Conservation (phyloP, 2,113 vertebrate genomes). For the Papio anubis region DNA sequence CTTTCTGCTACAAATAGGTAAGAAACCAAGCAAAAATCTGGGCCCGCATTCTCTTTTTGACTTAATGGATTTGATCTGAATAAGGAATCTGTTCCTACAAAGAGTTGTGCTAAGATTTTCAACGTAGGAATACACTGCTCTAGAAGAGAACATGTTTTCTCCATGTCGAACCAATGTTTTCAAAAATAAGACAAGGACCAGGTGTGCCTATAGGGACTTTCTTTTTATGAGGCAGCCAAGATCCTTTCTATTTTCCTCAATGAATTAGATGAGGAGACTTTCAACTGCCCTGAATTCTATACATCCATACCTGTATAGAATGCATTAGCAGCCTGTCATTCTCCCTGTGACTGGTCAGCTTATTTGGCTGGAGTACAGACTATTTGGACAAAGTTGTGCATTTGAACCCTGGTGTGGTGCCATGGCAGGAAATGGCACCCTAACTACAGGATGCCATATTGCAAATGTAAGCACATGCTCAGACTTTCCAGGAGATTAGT, state of each 20-base stretch:
- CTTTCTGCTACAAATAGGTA: background rate
- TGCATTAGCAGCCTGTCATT: background rate
- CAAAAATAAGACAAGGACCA: background rate
- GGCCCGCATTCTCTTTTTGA: background rate
- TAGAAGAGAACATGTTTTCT: background rate
- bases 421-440: slow-evolving; percentile 14
- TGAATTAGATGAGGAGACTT: slow-evolving; percentile 5
- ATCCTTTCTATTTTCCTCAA: background rate
- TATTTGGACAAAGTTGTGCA: background rate
- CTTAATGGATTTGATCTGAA: background rate
- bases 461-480: background rate
- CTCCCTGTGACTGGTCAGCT: background rate
- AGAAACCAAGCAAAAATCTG: background rate
- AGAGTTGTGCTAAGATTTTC: background rate
- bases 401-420: background rate
- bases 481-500: slow-evolving; percentile 1
- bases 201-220: background rate
- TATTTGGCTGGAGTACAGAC: slow-evolving; percentile 43
- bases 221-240: background rate
- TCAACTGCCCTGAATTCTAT: background rate
- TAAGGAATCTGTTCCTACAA: background rate
- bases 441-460: background rate
- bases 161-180: background rate
- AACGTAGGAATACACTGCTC: background rate
- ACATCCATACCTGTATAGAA: background rate